phyloP scores from a whole-genome alignment of 2,113 vertebrate genomes.

The Miniopterus natalensis region DNA sequence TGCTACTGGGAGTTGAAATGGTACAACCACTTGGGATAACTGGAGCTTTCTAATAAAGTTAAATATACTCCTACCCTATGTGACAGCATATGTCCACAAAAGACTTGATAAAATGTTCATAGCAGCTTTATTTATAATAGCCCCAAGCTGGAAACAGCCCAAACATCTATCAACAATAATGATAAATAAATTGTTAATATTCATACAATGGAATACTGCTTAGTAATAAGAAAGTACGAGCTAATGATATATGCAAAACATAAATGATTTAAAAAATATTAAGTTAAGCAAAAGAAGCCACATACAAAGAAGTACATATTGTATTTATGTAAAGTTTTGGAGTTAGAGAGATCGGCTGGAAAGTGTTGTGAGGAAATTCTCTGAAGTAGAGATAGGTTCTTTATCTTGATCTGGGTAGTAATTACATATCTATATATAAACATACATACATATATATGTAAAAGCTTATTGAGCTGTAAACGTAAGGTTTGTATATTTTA shows the following conservation, averaged over 20 bases:
- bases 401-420: background rate
- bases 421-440: background rate
- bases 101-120: background rate
- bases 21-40: background rate
- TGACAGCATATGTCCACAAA: background rate
- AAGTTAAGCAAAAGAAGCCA: background rate
- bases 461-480: constrained; percentile 22
- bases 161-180: background rate
- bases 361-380: background rate
- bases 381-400: constrained; percentile 10
- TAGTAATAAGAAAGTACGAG: background rate
- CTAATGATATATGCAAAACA: background rate
- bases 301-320: background rate
- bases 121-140: background rate
- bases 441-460: background rate
- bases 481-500: background rate
- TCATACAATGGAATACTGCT: background rate
- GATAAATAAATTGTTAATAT: background rate
- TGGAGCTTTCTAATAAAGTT: background rate
- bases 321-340: background rate
- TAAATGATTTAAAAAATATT: background rate
- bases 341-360: background rate
- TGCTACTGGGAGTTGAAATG: background rate
- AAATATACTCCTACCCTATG: background rate
- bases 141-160: background rate